phyloP scores from a whole-genome alignment of 2,797 vertebrate genomes.

The Eutrigla gurnardus region DNA sequence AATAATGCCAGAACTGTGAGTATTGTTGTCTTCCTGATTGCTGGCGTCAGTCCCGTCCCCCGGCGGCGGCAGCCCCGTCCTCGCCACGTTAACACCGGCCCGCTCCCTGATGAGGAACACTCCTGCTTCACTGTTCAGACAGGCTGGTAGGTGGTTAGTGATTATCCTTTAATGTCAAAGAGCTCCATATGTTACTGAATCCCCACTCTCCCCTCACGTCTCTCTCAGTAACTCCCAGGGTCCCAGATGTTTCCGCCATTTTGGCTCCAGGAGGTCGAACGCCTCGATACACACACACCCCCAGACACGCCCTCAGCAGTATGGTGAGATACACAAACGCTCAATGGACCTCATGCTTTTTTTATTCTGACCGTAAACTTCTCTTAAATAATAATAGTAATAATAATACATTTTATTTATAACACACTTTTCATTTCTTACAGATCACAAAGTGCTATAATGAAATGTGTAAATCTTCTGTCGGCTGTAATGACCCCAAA shows the following conservation, averaged over 20 bases:
- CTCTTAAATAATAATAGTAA: too few species aligned
- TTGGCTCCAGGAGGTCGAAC: slow-evolving; percentile 86
- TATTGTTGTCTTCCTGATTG: slow-evolving; percentile 54
- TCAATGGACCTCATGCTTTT: neutral
- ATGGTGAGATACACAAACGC: slow-evolving; percentile 48
- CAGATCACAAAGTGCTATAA: too few species aligned
- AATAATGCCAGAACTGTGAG: neutral
- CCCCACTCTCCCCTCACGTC: neutral
- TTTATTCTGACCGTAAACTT: too few species aligned
- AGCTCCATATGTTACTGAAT: neutral
- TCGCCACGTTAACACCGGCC: slow-evolving; percentile 76
- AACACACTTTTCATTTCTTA: too few species aligned
- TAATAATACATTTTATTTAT: too few species aligned
- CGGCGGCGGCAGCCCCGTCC: slow-evolving; percentile 59
- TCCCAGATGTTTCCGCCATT: slow-evolving; percentile 88
- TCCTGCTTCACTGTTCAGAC: slow-evolving; percentile 87
- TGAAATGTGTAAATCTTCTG: too few species aligned
- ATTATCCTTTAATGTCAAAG: neutral
- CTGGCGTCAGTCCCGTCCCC: slow-evolving; percentile 79
- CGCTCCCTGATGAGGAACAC: slow-evolving; percentile 84
- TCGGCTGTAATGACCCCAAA: too few species aligned
- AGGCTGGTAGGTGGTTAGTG: slow-evolving; percentile 78
- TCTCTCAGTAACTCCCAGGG: slow-evolving; percentile 74
- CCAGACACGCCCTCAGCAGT: slow-evolving; percentile 70
- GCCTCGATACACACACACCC: slow-evolving; percentile 84